phyloP scores from a whole-genome alignment of 2,113 vertebrate species.

The Neodon shergylaensis region DNA sequence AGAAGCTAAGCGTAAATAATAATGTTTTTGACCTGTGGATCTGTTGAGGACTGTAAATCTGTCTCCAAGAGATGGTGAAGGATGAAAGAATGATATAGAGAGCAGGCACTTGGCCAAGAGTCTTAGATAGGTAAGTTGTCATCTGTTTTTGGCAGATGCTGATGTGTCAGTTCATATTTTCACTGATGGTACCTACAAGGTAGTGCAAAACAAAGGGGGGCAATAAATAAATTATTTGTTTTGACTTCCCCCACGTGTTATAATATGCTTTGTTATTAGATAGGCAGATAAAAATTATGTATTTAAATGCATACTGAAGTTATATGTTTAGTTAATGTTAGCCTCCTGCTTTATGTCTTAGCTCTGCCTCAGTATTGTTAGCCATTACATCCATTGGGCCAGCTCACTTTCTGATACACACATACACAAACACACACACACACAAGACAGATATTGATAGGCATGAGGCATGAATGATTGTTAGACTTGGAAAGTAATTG shows the following conservation, averaged over 20 bases:
- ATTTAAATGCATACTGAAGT: neutral
- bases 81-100: conserved; percentile 6
- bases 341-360: neutral
- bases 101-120: neutral
- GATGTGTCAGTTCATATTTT: conserved; percentile 9
- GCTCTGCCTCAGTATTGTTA: neutral
- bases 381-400: fast-evolving
- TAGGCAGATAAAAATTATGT: neutral
- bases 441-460: neutral
- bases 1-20: conserved; percentile 73
- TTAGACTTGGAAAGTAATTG: neutral
- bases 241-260: neutral
- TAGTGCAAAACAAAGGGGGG: neutral
- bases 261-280: neutral
- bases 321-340: neutral
- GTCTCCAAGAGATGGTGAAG: conserved; percentile 54
- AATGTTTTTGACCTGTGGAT: neutral
- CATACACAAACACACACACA: neutral
- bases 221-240: too few relatives aligned
- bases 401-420: neutral
- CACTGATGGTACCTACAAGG: neutral
- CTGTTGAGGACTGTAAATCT: conserved; percentile 51
- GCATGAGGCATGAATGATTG: neutral
- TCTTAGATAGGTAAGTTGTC: conserved; percentile 34
- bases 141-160: neutral